A percentile compares a stretch with the other conserved stretches of the same genome.
These are phyloP conservation scores for Peromyscus polionotus DNA, from an alignment of 2,113 vertebrate genomes.

Conservation along the genomic window DNA sequence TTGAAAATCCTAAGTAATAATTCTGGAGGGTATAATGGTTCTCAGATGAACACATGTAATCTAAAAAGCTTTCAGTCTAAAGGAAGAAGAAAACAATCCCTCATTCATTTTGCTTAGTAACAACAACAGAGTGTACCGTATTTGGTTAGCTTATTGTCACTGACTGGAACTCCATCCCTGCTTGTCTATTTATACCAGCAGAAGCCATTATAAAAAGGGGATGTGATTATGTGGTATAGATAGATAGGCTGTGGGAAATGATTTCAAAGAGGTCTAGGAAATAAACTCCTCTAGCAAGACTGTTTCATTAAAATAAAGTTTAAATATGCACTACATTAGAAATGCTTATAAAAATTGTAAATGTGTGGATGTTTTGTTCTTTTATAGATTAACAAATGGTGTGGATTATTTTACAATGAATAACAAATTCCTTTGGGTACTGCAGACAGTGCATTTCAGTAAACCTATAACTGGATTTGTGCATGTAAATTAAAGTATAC, in stretches of 20 bases:
- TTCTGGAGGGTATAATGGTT: slow-evolving; percentile 83
- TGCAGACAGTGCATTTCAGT: background rate
- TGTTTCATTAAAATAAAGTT: slow-evolving; percentile 23
- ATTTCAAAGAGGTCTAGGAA: slow-evolving; percentile 59
- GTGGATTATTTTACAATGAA: background rate
- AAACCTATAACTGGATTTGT: background rate
- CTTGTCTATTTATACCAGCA: slow-evolving; percentile 67
- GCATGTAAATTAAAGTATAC: background rate
- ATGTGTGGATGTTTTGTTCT: background rate
- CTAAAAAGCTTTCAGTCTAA: slow-evolving; percentile 81
- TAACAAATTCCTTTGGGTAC: background rate
- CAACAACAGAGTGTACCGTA: slow-evolving; percentile 68
- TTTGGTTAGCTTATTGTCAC: slow-evolving; percentile 49
- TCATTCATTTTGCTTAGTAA: slow-evolving; percentile 79
- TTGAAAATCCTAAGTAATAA: slow-evolving; percentile 72
- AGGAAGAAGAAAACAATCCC: slow-evolving; percentile 79
- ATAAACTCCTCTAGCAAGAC: background rate
- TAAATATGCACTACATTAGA: background rate
- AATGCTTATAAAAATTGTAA: background rate
- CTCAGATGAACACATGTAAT: slow-evolving; percentile 74
- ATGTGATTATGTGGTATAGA: slow-evolving; percentile 46
- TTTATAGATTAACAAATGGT: background rate
- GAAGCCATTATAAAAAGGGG: background rate
- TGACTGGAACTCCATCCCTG: slow-evolving; percentile 56
- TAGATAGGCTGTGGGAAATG: slow-evolving; percentile 36